Percentiles rank a stretch among this genome's conserved stretches.
These are phyloP conservation scores for Anoplolepis gracilipes DNA, from an alignment of 1,140 invertebrate species.

Conservation along the genomic window DNA sequence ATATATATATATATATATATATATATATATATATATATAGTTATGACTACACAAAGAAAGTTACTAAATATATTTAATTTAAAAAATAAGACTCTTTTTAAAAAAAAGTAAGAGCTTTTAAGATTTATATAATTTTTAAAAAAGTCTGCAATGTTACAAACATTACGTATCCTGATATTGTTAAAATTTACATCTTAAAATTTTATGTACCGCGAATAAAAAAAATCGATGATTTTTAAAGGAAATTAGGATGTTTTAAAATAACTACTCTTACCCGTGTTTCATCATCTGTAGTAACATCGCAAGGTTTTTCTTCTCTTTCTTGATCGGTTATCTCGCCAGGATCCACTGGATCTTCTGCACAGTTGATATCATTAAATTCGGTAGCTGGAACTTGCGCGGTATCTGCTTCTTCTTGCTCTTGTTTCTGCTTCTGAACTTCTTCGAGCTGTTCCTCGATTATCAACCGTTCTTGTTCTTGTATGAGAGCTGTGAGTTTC, in stretches of 20 bases:
- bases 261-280: constrained; percentile 73
- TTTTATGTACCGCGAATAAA: background rate
- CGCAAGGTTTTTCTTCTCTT: constrained; percentile 79
- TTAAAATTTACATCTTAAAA: background rate
- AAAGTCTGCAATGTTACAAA: background rate
- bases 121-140: background rate
- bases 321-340: constrained; percentile 77
- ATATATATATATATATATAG: too few species aligned
- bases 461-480: constrained; percentile 74
- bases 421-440: constrained; percentile 72
- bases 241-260: background rate
- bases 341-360: constrained; percentile 58
- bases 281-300: constrained; percentile 77
- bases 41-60: background rate
- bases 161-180: background rate
- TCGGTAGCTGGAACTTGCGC: constrained; percentile 47
- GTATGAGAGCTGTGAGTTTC: constrained; percentile 70
- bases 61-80: constrained; percentile 5
- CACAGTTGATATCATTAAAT: constrained; percentile 64
- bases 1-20: too few species aligned
- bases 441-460: constrained; percentile 77
- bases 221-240: background rate
- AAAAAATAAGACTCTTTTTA: background rate
- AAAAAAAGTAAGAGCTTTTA: background rate
- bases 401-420: constrained; percentile 77